These are phyloP conservation scores for Rhincodon typus DNA, from an alignment of 2,797 vertebrate species.

Conservation along the genomic window DNA sequence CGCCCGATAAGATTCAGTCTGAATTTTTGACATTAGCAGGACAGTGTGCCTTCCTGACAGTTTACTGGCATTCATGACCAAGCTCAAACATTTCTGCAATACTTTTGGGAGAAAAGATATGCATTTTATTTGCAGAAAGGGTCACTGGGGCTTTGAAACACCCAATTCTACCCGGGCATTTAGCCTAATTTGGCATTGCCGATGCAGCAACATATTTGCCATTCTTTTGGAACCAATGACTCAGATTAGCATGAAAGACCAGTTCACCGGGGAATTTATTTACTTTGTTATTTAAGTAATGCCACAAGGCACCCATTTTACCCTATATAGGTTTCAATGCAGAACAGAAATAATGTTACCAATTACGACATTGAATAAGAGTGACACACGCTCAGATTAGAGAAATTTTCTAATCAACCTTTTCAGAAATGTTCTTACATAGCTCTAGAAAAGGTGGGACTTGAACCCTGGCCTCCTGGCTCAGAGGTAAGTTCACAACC, in stretches of 20 bases:
- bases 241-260: neutral
- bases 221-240: constrained; percentile 52
- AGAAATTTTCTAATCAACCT: neutral
- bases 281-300: neutral
- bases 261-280: neutral
- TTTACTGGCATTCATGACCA: neutral
- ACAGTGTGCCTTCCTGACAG: neutral
- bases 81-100: neutral
- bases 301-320: neutral
- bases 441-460: too few relatives aligned
- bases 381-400: too few relatives aligned
- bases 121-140: neutral
- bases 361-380: neutral
- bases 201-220: constrained; percentile 72
- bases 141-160: neutral
- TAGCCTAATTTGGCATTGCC: constrained; percentile 94
- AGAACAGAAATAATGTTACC: neutral
- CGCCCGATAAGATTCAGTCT: neutral
- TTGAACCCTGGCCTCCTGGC: too few relatives aligned
- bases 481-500: too few relatives aligned
- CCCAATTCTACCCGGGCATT: constrained; percentile 52
- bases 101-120: neutral
- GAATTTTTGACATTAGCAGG: neutral
- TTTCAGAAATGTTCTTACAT: too few relatives aligned
- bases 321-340: neutral